Base-by-base conservation (phyloP, 2,113 vertebrate genomes). In the Oceanodroma tethys region DNA sequence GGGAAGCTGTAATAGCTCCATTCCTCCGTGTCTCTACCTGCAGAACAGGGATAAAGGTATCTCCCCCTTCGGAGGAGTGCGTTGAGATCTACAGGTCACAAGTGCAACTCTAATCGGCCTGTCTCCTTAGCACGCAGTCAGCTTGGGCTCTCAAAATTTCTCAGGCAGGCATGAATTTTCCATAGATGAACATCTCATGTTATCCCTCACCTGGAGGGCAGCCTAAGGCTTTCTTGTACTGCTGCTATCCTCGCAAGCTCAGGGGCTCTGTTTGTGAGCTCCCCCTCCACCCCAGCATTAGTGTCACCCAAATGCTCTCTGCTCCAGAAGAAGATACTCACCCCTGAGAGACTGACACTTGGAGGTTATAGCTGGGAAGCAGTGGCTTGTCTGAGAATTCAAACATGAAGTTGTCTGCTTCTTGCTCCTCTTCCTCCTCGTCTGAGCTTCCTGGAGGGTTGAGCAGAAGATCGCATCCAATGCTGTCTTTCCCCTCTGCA, bases 331-430 rank as follows among this genome's bases (percentile, higher is more conserved):
- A 47, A 27, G 60, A 62, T 32, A 99, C 99, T 99, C 97, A 99
- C 99, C 99, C 99, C 29, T 98, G 99, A 65, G 99, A 98, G 81
- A 99, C 97, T 1, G 99, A 99, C 96, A 99, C 99, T 94, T 99
- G 99, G 80, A 99, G 97, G 76, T 99, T 99, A 93, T 99, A 99
- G 97, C 99, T 99, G 97, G 99, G 98, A 76, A 99, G 97, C 65
- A 99, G 99, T 1, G 99, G 99, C 95, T 99, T 99, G 9, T 99
- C 99, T 63, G 99, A 99, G 98, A 99, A 99, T 97, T 99, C 99
- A 55, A 99, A 99, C 97, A 99, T 94, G 94, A 99, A 99, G 88
- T 99, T 98, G 96, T 98, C 98, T 50, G 99, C 98, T 11, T 98
- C 98, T 73, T 98, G 98, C 87, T 97, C 98, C 40, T 99, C 99